Evolutionary conservation across 2,888 invertebrate species (phyloP), one percentile per base, ranked within the genome.

Genomic region (Cosmorhoe ocellata): DNA sequence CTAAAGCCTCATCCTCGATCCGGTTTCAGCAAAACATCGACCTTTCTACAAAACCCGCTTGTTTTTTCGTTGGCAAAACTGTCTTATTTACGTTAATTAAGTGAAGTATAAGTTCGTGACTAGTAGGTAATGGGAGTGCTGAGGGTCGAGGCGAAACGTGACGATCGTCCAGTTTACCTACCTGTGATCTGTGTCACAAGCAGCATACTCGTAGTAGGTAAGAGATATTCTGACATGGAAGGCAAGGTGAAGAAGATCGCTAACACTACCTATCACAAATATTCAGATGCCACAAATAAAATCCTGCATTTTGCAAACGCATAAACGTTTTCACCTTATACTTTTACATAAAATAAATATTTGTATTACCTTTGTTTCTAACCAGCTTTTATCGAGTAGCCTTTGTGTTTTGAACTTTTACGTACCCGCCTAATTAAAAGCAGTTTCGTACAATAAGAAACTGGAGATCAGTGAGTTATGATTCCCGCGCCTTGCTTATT

Each of bases 101-200:
- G 87, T 88, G 87, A 88, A 88, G 89, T 85, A 87, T 88, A 88
- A 87, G 83, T 82, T 36, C 89, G 88, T 89, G 89, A 89, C 88
- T 86, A 84, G 86, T 74, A 73, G n/a, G n/a, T 78, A 77, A 85
- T 81, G 86, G 74, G 84, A 83, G 81, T 64, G 53, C 66, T 38
- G 64, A 57, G 61, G 65, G 57, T 65, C 64, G 63, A 53, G 45
- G 58, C 51, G 70, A 75, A 80, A 80, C 84, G 84, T 84, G 84
- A 81, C 73, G 75, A 36, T 26, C 26, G 51, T 48, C 42, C 46
- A 61, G 51, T 47, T 58, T 52, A 48, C 51, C 65, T 52, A 48
- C 51, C 65, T 63, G 69, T 68, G 73, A 67, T 66, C 65, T 69
- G 69, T 74, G 74, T 75, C 71, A 68, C 67, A 71, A 56, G 44